Conservation (phyloP, 2,888 invertebrate species). For the Eupithecia tripunctaria region DNA sequence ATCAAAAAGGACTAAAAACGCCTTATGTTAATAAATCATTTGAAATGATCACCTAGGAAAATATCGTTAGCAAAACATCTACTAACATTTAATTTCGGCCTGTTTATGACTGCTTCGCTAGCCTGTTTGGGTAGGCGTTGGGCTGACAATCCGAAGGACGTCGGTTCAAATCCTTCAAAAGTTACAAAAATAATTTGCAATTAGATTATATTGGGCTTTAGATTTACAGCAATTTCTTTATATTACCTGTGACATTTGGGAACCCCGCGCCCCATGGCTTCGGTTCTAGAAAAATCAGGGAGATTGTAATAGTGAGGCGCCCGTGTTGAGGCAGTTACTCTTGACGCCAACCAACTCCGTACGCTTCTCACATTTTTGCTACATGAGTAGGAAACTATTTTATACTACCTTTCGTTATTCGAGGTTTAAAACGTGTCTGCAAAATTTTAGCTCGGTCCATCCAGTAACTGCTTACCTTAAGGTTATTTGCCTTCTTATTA, state of each 20-base stretch:
- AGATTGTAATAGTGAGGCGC: conserved; percentile 75
- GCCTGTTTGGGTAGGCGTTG: not conserved
- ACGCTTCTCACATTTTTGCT: conserved; percentile 75
- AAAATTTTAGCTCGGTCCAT: too few species aligned
- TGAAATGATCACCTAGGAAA: not conserved
- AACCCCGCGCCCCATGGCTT: conserved; percentile 73
- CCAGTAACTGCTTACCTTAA: too few species aligned
- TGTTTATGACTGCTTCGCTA: not conserved
- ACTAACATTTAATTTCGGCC: conserved; percentile 20
- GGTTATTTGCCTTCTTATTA: too few species aligned
- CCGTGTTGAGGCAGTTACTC: conserved; percentile 80
- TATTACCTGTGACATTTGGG: conserved; percentile 69
- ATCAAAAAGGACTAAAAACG: too few species aligned
- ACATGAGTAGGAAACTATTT: too few species aligned
- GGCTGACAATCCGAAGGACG: conserved; percentile 8
- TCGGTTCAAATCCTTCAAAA: conserved; percentile 3
- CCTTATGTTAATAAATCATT: too few species aligned
- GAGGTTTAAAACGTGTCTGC: too few species aligned
- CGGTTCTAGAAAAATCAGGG: conserved; percentile 81
- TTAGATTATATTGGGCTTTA: too few species aligned
- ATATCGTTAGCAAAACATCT: not conserved
- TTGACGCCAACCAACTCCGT: conserved; percentile 82
- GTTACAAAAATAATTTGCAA: not conserved
- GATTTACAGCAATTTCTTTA: too few species aligned
- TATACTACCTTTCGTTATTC: too few species aligned